Evolutionary conservation across 2,113 vertebrate species (phyloP), one percentile per base, ranked within the genome.

Genomic region (Shinisaurus crocodilurus): DNA sequence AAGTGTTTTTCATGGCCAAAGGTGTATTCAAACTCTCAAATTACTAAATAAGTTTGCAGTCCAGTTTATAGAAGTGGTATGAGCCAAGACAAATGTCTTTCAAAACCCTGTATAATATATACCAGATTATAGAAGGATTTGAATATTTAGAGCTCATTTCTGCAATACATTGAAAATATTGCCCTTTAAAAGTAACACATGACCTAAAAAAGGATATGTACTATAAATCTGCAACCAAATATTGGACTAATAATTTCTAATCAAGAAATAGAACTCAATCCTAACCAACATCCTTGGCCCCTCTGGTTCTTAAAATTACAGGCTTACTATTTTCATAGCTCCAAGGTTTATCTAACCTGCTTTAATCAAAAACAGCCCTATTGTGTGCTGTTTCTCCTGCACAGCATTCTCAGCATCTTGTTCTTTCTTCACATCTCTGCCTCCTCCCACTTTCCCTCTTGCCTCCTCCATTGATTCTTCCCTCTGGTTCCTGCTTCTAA

Each of bases 1-100:
- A 88, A 90, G 92, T 79, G 40, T 0, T 87, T 93, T 95, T 95
- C 90, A 94, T 87, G 69, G 91, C 87, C 91, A 76, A 34, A 77
- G 92, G 50, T 65, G 91, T 60, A 88, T 94, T 2, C 90, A 88
- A 93, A 85, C 79, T 85, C 72, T n/a, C 32, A n/a, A 48, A 60
- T 67, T 60, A 50, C 48, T 75, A 48, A 86, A 54, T 0, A 45
- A 67, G 32, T n/a, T 77, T 77, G 6, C 43, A 83, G 25, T 50
- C 72, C 65, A 57, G 34, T 79, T 85, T 43, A 82, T 25, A 37
- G 82, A 69, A 12, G 43, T 86, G 77, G 85, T 65, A 92, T 75
- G 60, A 63, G 67, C 43, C 3, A 12, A 0, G 16, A 3, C 86
- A 85, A 65, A 86, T 72, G 65, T 67, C 9, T 16, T n/a, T 74